Evolutionary conservation across 2,888 invertebrate species (phyloP).

Genomic region (Gymnoscelis rufifasciata): DNA sequence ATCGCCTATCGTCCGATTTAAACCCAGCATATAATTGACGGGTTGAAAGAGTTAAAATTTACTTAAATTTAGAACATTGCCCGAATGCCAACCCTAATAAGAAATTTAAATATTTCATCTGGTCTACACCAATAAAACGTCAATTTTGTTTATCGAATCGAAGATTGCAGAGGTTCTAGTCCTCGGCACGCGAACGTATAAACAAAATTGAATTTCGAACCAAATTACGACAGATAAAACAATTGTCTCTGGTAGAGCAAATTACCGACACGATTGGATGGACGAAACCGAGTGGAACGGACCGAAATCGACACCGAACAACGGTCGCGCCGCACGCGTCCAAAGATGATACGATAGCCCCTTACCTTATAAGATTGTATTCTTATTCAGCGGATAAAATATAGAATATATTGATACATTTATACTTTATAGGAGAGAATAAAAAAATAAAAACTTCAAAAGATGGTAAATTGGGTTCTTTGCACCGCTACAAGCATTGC

Average conservation of each 20-base stretch:
- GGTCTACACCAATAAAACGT: conserved; percentile 30
- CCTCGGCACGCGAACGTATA: conserved; percentile 55
- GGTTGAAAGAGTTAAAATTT: too few relatives aligned
- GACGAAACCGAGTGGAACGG: conserved; percentile 61
- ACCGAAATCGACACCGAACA: conserved; percentile 33
- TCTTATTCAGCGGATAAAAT: conserved; percentile 8
- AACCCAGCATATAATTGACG: too few relatives aligned
- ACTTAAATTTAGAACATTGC: too few relatives aligned
- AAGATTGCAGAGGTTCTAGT: conserved; percentile 51
- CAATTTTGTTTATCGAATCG: conserved; percentile 54
- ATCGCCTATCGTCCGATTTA: too few relatives aligned
- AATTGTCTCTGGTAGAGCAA: too few relatives aligned
- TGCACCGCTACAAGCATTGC: too few relatives aligned
- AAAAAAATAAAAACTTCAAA: too few relatives aligned
- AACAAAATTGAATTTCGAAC: conserved; percentile 44
- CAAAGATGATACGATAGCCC: conserved; percentile 22
- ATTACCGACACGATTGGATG: conserved; percentile 49
- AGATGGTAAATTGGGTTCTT: too few relatives aligned
- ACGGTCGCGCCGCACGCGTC: conserved; percentile 62
- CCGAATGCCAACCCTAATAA: too few relatives aligned
- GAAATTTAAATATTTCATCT: too few relatives aligned
- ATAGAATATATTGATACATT: too few relatives aligned
- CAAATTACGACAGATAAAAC: conserved; percentile 37
- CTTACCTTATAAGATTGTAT: conserved; percentile 6
- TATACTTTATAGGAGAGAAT: too few relatives aligned